phyloP scores from a whole-genome alignment of 2,113 vertebrate genomes.

The Pygathrix nemaeus region DNA sequence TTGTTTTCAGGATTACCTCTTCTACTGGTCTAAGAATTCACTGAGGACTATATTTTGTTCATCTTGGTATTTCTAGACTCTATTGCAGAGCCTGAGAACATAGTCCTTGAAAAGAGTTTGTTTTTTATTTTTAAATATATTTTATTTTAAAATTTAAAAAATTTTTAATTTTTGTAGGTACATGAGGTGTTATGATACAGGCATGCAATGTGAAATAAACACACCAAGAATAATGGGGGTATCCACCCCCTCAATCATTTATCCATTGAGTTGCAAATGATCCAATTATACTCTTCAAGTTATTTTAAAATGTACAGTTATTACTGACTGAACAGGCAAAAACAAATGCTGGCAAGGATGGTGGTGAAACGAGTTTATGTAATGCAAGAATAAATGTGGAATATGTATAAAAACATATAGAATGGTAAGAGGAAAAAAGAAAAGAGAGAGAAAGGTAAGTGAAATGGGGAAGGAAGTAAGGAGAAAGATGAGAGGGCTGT shows the following conservation, averaged over 20 bases:
- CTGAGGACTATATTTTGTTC: neutral
- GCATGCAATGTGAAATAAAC: too few relatives aligned
- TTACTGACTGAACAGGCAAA: too few relatives aligned
- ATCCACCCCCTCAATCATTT: too few relatives aligned
- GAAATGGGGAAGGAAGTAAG: neutral
- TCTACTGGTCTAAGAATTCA: neutral
- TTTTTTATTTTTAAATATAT: too few relatives aligned
- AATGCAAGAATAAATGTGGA: neutral
- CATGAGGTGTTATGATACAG: too few relatives aligned
- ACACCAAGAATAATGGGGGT: too few relatives aligned
- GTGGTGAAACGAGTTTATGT: neutral
- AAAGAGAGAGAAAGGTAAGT: neutral
- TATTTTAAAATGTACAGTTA: too few relatives aligned
- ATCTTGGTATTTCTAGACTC: neutral
- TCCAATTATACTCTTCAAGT: too few relatives aligned
- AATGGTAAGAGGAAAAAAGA: neutral
- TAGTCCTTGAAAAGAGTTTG: neutral
- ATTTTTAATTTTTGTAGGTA: too few relatives aligned
- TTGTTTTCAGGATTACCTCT: neutral
- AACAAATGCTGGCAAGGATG: too few relatives aligned
- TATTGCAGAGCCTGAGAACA: neutral
- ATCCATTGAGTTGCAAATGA: too few relatives aligned
- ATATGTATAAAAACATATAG: neutral
- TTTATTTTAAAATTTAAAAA: too few relatives aligned
- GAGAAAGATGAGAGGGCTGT: constrained; percentile 6